Base-by-base conservation (phyloP, 2,797 vertebrate genomes). In the Aplochiton taeniatus region DNA sequence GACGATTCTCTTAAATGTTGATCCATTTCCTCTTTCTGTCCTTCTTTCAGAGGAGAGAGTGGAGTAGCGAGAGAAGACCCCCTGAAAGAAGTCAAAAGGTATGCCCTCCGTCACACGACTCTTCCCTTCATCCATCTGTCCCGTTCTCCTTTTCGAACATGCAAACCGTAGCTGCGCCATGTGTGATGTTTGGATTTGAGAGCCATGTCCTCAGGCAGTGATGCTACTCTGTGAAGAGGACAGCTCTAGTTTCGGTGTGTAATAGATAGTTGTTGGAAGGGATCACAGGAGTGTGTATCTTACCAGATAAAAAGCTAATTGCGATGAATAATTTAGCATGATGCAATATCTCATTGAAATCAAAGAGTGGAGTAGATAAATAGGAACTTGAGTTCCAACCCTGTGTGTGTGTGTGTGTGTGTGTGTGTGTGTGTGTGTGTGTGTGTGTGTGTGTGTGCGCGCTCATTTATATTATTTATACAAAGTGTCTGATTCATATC, bases 211-310 rank as follows among this genome's bases (percentile, higher is more conserved):
- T 87, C 83, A 71, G 95, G 96, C 93, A 84, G 91, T 91, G 88
- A 91, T 91, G 89, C 89, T 90, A 91, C 87, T 87, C 93, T 94
- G 6, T 94, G 84, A 87, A n/a, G 91, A 91, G 92, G 91, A 93
- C 90, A 92, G 91, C 92, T 86, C 92, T 93, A 92, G 92, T 93
- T 93, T 90, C 73, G 90, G 86, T 92, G 87, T 89, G 94, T 95
- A 97, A 95, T 94, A 95, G 95, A 96, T 94, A 95, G 93, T 95
- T 96, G 93, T 96, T 95, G 92, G 94, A 91, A 91, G 31, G 86
- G 91, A 97, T 97, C 94, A 95, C 92, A 95, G 93, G 92, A 93
- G 93, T 92, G 91, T 88, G 79, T 85, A 91, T 94, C 92, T 93
- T 88, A 87, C 86, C 94, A 97, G 94, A 95, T 96, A 92, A 96